Evolutionary conservation across 2,113 vertebrate genomes (phyloP), one percentile per base, ranked within the genome.

Genomic region (Coryphaenoides rupestris): DNA sequence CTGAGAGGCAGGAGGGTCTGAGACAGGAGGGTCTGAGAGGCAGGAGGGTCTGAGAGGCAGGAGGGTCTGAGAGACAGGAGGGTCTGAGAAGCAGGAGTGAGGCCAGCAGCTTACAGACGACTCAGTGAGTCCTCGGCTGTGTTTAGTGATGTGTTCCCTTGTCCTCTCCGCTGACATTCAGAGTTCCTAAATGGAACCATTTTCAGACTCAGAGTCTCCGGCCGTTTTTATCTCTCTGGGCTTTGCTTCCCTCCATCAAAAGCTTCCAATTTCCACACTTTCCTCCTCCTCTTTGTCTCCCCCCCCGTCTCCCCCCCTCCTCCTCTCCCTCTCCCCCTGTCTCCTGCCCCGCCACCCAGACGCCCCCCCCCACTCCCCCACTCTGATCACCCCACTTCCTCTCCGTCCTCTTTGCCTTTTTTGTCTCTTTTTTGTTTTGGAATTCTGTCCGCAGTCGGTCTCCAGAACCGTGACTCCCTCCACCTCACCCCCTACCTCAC

Each of bases 131-230:
- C 80, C 78, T 72, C 73, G 78, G 77, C 73, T 75, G 73, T 84
- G 79, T 80, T 76, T 70, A 80, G 74, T 79, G 72, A 76, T 77
- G 72, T 84, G 79, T 63, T 70, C 70, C 76, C 77, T 80, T 77
- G 79, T 67, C 56, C 70, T 69, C 74, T 79, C 68, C 75, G 64
- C 28, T 76, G 79, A 87, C 78, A 79, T 82, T 82, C 72, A 64
- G 67, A 75, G 60, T 79, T 57, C 55, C 72, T 77, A 77, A 84
- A 80, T 62, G 67, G 73, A 80, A 74, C 45, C 47, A 26, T 53
- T 19, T 62, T 53, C 59, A 17, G 23, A 19, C 24, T 14, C 9
- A 21, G 21, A 17, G 24, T 40, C 33, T 49, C 61, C 17, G 16
- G 6, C 5, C 5, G n/a, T 19, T 19, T 10, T 19, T 19, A 21